These are phyloP conservation scores for Chrysodeixis includens DNA, from an alignment of 2,888 invertebrate genomes.

Conservation along the genomic window DNA sequence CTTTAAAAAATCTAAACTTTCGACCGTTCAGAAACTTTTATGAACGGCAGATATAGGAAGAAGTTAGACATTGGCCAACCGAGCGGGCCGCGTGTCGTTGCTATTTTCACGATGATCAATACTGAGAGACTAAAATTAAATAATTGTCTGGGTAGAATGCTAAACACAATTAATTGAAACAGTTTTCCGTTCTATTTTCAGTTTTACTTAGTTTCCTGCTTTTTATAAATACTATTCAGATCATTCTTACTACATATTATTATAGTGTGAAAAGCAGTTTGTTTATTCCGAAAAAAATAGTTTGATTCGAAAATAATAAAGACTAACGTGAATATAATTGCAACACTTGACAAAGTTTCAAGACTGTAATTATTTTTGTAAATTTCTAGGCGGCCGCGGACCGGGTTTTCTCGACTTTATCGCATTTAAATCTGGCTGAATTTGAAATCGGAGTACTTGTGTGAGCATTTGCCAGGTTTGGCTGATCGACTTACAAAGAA, in stretches of 20 bases:
- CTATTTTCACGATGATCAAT: conserved; percentile 39
- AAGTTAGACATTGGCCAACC: conserved; percentile 24
- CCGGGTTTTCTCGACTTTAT: conserved; percentile 28
- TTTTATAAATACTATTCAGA: background rate
- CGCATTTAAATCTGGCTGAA: conserved; percentile 42
- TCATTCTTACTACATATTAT: background rate
- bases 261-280: background rate
- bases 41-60: conserved; percentile 18
- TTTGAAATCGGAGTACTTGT: conserved; percentile 37
- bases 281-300: conserved; percentile 8
- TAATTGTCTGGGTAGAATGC: background rate
- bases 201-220: conserved; percentile 31
- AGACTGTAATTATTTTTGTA: conserved; percentile 44
- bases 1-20: conserved; percentile 24
- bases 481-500: conserved; percentile 21
- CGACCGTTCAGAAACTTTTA: conserved; percentile 18
- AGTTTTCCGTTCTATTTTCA: conserved; percentile 24
- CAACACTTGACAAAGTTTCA: conserved; percentile 39
- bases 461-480: conserved; percentile 40
- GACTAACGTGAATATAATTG: conserved; percentile 39
- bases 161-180: conserved; percentile 6
- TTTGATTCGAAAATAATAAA: conserved; percentile 26
- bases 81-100: conserved; percentile 9
- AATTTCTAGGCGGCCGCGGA: conserved; percentile 39
- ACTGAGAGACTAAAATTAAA: conserved; percentile 19